These are phyloP conservation scores for Alentia gelatinosa DNA, from an alignment of 2,888 invertebrate species.

Conservation along the genomic window DNA sequence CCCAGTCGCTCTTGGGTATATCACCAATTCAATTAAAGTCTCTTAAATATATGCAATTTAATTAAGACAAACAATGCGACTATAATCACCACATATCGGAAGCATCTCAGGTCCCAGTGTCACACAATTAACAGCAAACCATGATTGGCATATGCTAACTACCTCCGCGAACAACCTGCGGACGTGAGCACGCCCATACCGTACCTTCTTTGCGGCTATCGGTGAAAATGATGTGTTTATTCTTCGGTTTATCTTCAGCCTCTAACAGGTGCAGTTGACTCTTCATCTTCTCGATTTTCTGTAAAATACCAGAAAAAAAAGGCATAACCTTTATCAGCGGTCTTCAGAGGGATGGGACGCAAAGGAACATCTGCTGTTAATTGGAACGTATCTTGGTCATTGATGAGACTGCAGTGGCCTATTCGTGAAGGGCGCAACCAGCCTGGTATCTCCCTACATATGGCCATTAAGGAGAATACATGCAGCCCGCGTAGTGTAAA, in stretches of 20 bases:
- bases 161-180: background rate
- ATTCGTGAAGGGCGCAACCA: no score
- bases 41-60: conserved; percentile 11
- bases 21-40: background rate
- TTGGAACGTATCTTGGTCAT: background rate
- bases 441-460: no score
- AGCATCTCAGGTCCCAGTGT: background rate
- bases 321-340: background rate
- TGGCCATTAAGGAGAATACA: no score
- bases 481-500: no score
- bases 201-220: conserved; percentile 84
- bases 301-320: conserved; percentile 61
- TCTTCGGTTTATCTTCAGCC: conserved; percentile 85
- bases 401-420: background rate
- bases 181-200: background rate
- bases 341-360: background rate
- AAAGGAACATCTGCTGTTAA: background rate
- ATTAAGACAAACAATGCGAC: conserved; percentile 13
- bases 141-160: conserved; percentile 12
- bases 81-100: background rate
- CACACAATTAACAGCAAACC: background rate
- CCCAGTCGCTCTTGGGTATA: background rate
- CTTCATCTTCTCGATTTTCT: conserved; percentile 88
- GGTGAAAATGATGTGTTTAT: conserved; percentile 91
- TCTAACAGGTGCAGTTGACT: conserved; percentile 91